A percentile compares a stretch with the other conserved stretches of the same genome.
Evolutionary conservation across 1,140 invertebrate genomes (phyloP).

Genomic region (Philotrypesis tridentata): DNA sequence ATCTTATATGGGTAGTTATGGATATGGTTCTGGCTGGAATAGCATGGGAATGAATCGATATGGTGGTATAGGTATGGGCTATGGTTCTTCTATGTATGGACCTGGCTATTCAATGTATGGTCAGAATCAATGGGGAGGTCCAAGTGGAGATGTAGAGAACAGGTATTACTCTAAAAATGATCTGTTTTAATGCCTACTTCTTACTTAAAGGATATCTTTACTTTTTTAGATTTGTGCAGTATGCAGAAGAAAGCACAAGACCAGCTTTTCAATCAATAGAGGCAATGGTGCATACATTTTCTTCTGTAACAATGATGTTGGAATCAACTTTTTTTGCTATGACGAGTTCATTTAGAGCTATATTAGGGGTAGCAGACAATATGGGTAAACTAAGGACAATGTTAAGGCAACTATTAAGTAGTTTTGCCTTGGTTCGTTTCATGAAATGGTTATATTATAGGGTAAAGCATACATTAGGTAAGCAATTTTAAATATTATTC

Average conservation of each 20-base stretch:
- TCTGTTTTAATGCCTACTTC: not conserved
- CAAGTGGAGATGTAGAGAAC: conserved; percentile 78
- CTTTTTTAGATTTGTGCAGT: conserved; percentile 81
- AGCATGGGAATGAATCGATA: conserved; percentile 59
- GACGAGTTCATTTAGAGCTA: conserved; percentile 94
- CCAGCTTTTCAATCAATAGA: conserved; percentile 96
- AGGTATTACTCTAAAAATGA: conserved; percentile 68
- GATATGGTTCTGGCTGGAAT: conserved; percentile 61
- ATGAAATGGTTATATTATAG: conserved; percentile 87
- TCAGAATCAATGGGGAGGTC: conserved; percentile 66
- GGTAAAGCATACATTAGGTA: conserved; percentile 81
- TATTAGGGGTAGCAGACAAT: conserved; percentile 96
- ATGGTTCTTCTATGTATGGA: conserved; percentile 59
- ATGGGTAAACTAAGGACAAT: conserved; percentile 88
- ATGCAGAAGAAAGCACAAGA: conserved; percentile 92
- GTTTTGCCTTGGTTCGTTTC: conserved; percentile 86
- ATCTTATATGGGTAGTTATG: conserved; percentile 55
- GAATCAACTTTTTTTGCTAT: conserved; percentile 97
- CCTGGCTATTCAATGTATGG: conserved; percentile 65
- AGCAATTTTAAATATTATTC: conserved; percentile 59
- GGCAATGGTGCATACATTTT: conserved; percentile 91
- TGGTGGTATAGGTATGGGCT: conserved; percentile 52
- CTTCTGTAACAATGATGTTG: conserved; percentile 95
- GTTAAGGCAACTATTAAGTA: conserved; percentile 88
- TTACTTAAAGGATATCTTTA: no score